Conservation (phyloP, 2,113 vertebrate genomes). For the Sminthopsis crassicaudata region DNA sequence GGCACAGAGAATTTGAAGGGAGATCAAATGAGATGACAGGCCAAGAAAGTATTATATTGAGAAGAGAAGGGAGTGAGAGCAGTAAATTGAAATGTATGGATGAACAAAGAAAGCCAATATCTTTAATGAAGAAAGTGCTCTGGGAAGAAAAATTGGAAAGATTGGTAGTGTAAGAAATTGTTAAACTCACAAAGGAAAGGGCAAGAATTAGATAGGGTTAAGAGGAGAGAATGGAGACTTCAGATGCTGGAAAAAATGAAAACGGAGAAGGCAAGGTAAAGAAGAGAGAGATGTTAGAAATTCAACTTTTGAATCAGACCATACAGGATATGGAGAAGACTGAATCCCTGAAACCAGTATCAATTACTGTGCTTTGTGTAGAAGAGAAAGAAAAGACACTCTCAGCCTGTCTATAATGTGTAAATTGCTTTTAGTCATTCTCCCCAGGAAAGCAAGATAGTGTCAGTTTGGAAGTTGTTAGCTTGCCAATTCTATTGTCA, state of each 20-base stretch:
- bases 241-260: background rate
- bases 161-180: background rate
- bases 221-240: background rate
- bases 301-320: slow-evolving; percentile 32
- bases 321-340: slow-evolving; percentile 3
- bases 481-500: slow-evolving; percentile 76
- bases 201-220: background rate
- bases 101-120: background rate
- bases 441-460: slow-evolving; percentile 66
- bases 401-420: slow-evolving; percentile 65
- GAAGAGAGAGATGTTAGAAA: background rate
- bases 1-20: background rate
- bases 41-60: background rate
- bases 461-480: slow-evolving; percentile 70
- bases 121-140: background rate
- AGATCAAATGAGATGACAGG: background rate
- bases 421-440: slow-evolving; percentile 78
- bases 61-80: slow-evolving; percentile 7
- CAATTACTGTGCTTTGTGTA: slow-evolving; percentile 45
- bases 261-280: background rate
- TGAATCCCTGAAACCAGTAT: slow-evolving; percentile 3
- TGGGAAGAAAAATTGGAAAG: background rate
- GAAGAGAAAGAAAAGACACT: slow-evolving; percentile 75
- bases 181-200: background rate
- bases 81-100: background rate